These are phyloP conservation scores for Trichonephila clavata DNA, from an alignment of 1,140 invertebrate species.

Conservation along the genomic window DNA sequence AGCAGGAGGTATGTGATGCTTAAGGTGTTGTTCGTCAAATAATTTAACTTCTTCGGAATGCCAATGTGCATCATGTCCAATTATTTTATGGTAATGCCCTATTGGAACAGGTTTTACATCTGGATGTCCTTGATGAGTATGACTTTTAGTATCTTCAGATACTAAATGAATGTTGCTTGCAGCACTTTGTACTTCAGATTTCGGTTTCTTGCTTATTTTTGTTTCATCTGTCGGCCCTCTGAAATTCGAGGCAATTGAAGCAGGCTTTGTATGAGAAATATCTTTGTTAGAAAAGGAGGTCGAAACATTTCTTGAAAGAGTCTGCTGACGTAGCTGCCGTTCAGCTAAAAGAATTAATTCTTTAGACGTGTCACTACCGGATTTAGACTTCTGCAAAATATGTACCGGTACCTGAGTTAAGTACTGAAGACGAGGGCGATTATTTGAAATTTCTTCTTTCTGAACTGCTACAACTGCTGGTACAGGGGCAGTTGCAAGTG, in stretches of 20 bases:
- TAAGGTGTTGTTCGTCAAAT: not conserved
- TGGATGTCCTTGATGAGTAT: not conserved
- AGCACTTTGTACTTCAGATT: constrained; percentile 1
- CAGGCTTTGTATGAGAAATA: not conserved
- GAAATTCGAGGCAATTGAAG: not conserved
- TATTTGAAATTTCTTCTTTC: not conserved
- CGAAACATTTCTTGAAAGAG: not conserved
- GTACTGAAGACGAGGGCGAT: not conserved
- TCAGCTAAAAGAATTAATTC: not conserved
- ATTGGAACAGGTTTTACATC: constrained; percentile 42
- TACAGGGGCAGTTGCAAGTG: not conserved
- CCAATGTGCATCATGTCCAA: constrained; percentile 69
- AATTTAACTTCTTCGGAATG: constrained; percentile 33
- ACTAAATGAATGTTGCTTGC: not conserved
- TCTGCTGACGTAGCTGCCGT: not conserved
- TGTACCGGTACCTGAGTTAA: constrained; percentile 41
- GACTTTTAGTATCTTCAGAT: not conserved
- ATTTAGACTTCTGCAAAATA: constrained; percentile 3
- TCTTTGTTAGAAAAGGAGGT: not conserved
- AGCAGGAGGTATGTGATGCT: constrained; percentile 16
- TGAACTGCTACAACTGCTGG: not conserved
- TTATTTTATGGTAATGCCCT: constrained; percentile 56
- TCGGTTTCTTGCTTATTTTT: not conserved
- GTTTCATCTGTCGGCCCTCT: not conserved
- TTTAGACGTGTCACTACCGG: not conserved